Evolutionary conservation across 2,113 vertebrate species (phyloP).

Genomic region (Tichodroma muraria): DNA sequence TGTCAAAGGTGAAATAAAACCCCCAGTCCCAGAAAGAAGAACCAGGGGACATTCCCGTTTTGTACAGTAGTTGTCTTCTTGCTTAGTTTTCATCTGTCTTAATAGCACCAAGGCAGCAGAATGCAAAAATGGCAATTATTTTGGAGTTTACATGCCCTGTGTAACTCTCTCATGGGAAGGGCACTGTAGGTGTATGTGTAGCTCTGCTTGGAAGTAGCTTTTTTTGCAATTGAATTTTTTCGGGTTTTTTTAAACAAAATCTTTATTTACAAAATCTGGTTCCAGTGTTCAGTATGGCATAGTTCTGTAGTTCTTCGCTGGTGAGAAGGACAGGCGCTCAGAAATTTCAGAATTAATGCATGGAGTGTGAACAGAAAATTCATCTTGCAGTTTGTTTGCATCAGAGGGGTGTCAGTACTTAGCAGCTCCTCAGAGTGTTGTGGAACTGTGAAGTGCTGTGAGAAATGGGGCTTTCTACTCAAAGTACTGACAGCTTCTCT

Average conservation of each 20-base stretch:
- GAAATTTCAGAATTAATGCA: neutral
- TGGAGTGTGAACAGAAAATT: neutral
- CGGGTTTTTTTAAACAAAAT: neutral
- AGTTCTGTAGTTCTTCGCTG: neutral
- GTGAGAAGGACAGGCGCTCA: neutral
- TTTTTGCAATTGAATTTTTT: neutral
- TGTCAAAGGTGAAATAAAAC: neutral
- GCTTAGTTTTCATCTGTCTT: neutral
- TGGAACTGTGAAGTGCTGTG: neutral
- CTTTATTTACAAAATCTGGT: neutral
- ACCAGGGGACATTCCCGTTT: neutral
- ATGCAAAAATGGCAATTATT: neutral
- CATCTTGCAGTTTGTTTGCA: neutral
- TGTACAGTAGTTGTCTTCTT: neutral
- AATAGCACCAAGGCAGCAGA: neutral
- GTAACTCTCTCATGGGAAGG: neutral
- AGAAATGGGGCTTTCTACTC: neutral
- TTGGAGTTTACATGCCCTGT: neutral
- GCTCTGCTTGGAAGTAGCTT: neutral
- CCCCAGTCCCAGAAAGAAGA: neutral
- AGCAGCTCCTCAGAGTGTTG: neutral
- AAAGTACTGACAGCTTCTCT: neutral
- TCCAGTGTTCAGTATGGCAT: neutral
- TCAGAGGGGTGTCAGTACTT: neutral
- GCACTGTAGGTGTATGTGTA: neutral